These are phyloP conservation scores for Rhodinocichla rosea DNA, from an alignment of 2,113 vertebrate genomes.

Conservation along the genomic window DNA sequence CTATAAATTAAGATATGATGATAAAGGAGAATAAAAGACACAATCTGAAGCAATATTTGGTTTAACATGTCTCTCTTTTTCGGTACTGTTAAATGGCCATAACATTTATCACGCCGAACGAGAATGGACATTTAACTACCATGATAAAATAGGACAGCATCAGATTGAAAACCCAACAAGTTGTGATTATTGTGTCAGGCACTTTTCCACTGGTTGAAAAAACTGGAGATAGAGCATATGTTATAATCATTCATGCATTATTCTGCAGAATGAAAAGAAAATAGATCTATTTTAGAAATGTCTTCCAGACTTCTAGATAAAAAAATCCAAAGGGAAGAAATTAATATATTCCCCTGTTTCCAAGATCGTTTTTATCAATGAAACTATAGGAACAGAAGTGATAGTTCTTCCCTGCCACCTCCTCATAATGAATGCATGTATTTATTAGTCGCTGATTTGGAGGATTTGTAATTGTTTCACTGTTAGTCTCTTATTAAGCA, in stretches of 20 bases:
- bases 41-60: conserved; percentile 88
- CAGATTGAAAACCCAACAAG: conserved; percentile 87
- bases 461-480: background rate
- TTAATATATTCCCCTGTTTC: conserved; percentile 68
- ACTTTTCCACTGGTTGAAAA: conserved; percentile 78
- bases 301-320: conserved; percentile 71
- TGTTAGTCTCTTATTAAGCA: background rate
- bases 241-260: conserved; percentile 85
- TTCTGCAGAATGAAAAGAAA: conserved; percentile 81
- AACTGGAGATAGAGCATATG: conserved; percentile 77
- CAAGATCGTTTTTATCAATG: conserved; percentile 77
- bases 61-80: conserved; percentile 91
- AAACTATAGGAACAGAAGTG: conserved; percentile 66
- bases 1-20: conserved; percentile 95
- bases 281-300: conserved; percentile 81
- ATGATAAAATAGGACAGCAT: conserved; percentile 82
- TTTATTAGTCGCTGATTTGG: conserved; percentile 49
- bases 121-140: conserved; percentile 84
- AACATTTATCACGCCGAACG: conserved; percentile 92
- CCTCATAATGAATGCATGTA: background rate
- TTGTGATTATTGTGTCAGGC: conserved; percentile 86
- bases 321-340: conserved; percentile 61
- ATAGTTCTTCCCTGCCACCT: conserved; percentile 14
- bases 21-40: conserved; percentile 90
- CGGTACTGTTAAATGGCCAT: conserved; percentile 90